Evolutionary conservation across 2,113 vertebrate genomes (phyloP), one percentile per base, ranked within the genome.

Genomic region (Phrynosoma platyrhinos): DNA sequence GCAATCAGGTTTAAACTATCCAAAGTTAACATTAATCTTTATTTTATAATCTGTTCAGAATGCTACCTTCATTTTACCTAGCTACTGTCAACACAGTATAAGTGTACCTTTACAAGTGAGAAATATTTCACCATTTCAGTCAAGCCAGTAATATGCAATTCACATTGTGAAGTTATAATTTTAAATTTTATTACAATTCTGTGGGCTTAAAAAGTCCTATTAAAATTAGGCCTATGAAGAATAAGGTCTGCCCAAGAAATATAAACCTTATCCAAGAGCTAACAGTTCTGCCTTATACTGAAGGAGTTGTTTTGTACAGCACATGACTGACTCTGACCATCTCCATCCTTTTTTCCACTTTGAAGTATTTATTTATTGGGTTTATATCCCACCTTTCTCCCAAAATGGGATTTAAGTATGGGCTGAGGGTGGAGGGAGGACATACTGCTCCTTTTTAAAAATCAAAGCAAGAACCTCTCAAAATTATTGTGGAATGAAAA

Each of bases 21-120:
- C 88, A 94, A 94, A 95, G 94, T 92, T 95, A 95, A 93, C 93
- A 93, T 90, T 91, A 95, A 96, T 89, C 89, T 95, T 90, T 89
- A 55, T 58, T 78, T 93, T 90, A 77, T 94, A 90, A 94, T 94
- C 80, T 95, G 93, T 92, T 94, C 90, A 94, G 85, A 84, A 95
- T 94, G 72, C 79, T 95, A 83, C 55, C 94, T 89, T 89, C 91
- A 91, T 77, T 95, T 87, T 85, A 92, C 76, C 85, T 89, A 93
- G 84, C 89, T 87, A 91, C 79, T 40, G 53, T 85, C 87, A 85
- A 91, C 77, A 89, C 53, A 82, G 1, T 92, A 90, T 89, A 95
- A 83, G 40, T 12, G 84, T 87, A 85, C 78, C 90, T 82, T 90
- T 87, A 72, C 36, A 92, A 87, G 25, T 42, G 16, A 93, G 62